Conservation (phyloP, 2,113 vertebrate genomes). For the Tricholaema leucomelas region DNA sequence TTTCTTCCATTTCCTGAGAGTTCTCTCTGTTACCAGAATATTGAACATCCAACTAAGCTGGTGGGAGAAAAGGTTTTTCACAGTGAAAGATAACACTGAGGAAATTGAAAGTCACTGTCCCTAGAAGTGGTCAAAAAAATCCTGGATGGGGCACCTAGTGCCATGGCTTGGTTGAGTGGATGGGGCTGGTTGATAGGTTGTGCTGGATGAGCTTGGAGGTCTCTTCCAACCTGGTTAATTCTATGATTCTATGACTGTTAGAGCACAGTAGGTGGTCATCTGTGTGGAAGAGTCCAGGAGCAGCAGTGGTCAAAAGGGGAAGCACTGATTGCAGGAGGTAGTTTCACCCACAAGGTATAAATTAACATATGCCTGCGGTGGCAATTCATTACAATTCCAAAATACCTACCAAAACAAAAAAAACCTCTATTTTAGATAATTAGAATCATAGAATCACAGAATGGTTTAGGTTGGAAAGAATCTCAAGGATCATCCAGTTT, state of each 20-base stretch:
- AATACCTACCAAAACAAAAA: background rate
- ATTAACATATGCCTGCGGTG: background rate
- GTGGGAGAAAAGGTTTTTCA: background rate
- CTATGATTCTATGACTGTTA: background rate
- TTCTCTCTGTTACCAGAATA: background rate
- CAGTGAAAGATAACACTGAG: background rate
- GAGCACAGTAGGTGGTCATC: background rate
- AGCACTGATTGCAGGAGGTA: background rate
- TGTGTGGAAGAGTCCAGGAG: background rate
- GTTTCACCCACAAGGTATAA: background rate
- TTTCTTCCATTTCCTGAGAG: background rate
- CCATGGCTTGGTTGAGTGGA: too few relatives aligned
- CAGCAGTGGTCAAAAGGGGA: background rate
- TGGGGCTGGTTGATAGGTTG: too few relatives aligned
- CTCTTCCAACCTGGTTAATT: too few relatives aligned
- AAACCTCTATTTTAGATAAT: background rate
- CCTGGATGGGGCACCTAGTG: too few relatives aligned
- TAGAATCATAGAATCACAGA: background rate
- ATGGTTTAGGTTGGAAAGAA: too few relatives aligned
- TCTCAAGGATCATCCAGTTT: too few relatives aligned
- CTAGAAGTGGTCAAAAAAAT: too few relatives aligned
- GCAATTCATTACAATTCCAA: background rate
- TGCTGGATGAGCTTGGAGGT: too few relatives aligned
- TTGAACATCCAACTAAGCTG: background rate
- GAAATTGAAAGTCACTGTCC: too few relatives aligned